Base-by-base conservation (phyloP, 2,797 vertebrate species). In the Hippoglossus hippoglossus region DNA sequence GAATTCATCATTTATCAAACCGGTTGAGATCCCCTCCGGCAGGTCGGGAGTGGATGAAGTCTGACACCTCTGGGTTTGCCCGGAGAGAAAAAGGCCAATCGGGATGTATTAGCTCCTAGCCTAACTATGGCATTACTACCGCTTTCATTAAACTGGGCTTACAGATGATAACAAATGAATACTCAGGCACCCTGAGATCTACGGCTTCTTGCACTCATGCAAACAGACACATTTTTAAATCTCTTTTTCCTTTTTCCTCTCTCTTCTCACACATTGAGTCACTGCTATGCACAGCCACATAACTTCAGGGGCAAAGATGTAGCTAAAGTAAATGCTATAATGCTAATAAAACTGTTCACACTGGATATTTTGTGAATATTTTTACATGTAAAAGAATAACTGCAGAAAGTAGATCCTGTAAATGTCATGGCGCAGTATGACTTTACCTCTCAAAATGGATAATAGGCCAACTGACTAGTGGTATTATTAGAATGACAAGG, bases 1-100 rank as follows among this genome's bases (percentile, higher is more conserved):
- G 87, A 90, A 87, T 84, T 83, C 77, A 74, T 83, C 86, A 83
- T 93, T 90, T 89, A 93, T 94, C 90, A 93, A 90, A 89, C 72
- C 3, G 44, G 67, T 67, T 78, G 81, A 88, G 88, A 85, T 88
- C 84, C 82, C 91, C 85, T 88, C 82, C n/a, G 73, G 91, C 87
- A 82, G 76, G 68, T 81, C 22, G 63, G 65, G 44, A 80, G 76
- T 28, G 58, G 91, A 90, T 89, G 77, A 87, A 85, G 72, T 76
- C 78, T 87, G 77, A 82, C 85, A 90, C 90, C 89, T 80, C 71
- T n/a, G 73, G 88, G 75, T 91, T 83, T 70, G 88, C 91, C 88
- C 75, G 79, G 46, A 85, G 87, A 86, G 73, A 80, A 72, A 71
- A 66, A 62, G 63, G 79, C 83, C 79, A 59, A 79, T 77, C n/a